A percentile compares a stretch with the other conserved stretches of the same genome.
Conservation (phyloP, 2,113 vertebrate genomes). For the Catagonus wagneri region DNA sequence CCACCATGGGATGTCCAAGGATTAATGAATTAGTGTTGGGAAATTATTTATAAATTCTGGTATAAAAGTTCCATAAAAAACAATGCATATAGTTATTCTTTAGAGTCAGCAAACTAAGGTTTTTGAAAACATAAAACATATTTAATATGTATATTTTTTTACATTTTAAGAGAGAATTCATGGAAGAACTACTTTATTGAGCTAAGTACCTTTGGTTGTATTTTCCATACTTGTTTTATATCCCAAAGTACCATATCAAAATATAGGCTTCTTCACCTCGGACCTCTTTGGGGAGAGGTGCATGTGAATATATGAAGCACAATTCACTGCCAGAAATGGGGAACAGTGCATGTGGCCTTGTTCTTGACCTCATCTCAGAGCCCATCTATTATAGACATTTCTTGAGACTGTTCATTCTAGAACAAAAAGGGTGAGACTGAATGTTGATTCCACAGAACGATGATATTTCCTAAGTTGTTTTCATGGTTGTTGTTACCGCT, state of each 20-base stretch:
- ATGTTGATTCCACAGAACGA: slow-evolving; percentile 57
- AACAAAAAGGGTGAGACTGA: slow-evolving; percentile 61
- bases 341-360: slow-evolving; percentile 56
- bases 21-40: slow-evolving; percentile 42
- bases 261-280: slow-evolving; percentile 62
- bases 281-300: slow-evolving; percentile 50
- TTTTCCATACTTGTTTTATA: slow-evolving; percentile 72
- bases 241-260: slow-evolving; percentile 63
- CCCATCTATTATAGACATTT: slow-evolving; percentile 68
- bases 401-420: slow-evolving; percentile 67
- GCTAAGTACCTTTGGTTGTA: slow-evolving; percentile 54
- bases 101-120: slow-evolving; percentile 50
- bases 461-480: slow-evolving; percentile 11
- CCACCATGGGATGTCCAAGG: background rate
- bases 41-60: slow-evolving; percentile 48
- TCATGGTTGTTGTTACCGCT: background rate
- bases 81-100: slow-evolving; percentile 28
- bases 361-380: slow-evolving; percentile 74
- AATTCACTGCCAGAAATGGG: slow-evolving; percentile 74
- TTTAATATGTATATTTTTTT: slow-evolving; percentile 31
- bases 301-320: slow-evolving; percentile 63
- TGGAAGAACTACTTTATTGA: slow-evolving; percentile 69
- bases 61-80: slow-evolving; percentile 33
- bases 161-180: slow-evolving; percentile 58
- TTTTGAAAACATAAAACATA: slow-evolving; percentile 65